Evolutionary conservation across 2,797 vertebrate species (phyloP), one percentile per base, ranked within the genome.

Genomic region (Okamejei kenojei): DNA sequence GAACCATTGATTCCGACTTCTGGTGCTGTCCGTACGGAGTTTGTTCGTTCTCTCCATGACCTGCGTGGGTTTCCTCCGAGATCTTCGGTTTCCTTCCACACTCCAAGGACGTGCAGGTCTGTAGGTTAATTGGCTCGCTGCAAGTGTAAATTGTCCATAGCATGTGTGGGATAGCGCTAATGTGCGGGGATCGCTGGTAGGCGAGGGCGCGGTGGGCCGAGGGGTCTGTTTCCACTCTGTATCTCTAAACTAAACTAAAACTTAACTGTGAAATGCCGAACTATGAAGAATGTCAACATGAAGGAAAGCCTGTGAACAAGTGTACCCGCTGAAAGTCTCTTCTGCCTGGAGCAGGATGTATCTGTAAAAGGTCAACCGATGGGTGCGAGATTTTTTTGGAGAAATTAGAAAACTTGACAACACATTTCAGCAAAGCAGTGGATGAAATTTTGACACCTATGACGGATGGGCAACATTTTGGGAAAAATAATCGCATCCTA

Each of bases 321-420:
- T 86, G 65, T 38, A 74, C 23, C 1, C 9, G 68, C 90, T 91
- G 65, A 26, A 86, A 74, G 45, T 91, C 65, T 38, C 71, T 58
- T 76, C 58, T 76, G 68, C 68, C 65, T 73, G 26, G 19, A 73
- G 21, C 88, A 45, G 23, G 88, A 73, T 86, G 58, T 74, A 74
- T 26, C 32, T 38, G 19, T 26, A 73, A 73, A 71, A 91, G 90
- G 68, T 74, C 90, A 92, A 58, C 61, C 58, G 38, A 92, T 38
- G 26, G 45, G 90, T 38, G 15, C 74, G 68, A 7, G 23, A 58
- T 29, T 54, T 35, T 58, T 35, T 92, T 76, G 35, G 17, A 29
- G 90, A 92, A 92, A 74, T 92, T 76, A 92, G 35, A 76, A 54
- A 92, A 76, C 65, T 74, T 91, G 90, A 91, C 71, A 92, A 92